Base-by-base conservation (phyloP, 1,140 invertebrate genomes). In the Drosophila baimaii region DNA sequence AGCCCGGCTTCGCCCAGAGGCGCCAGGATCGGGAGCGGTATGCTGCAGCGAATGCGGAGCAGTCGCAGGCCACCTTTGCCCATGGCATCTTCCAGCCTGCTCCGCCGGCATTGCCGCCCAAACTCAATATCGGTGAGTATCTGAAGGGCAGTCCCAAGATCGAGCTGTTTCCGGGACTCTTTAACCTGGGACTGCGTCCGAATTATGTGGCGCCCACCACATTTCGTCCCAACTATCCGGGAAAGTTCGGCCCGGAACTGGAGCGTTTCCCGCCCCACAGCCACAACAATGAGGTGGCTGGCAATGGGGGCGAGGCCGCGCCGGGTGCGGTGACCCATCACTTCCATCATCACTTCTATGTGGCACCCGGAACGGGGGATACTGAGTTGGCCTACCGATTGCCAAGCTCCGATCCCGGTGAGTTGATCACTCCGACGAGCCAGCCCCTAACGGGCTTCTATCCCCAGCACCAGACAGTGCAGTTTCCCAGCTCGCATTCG, bases 311-410 rank as follows among this genome's bases (percentile, higher is more conserved):
- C 10, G 21, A 58, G 1, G 54, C 17, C 15, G 23, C 39, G 12
- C 21, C 51, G 3, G 63, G 63, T 8, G 70, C 63, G 1, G 76
- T 91, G 3, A 91, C 90, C 2, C 90, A 92, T 71, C 92, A 93
- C 44, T 86, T 92, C 31, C 92, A 93, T 68, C 92, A 93, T 76
- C 92, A 93, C 51, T 93, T 92, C 70, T 93, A 92, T 79, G 86
- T 92, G 85, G 70, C 79, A 0, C 55, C 86, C 0, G 63, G 51
- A 10, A 63, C 41, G 5, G 52, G 37, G 23, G 61, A 73, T 4
- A 31, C 68, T 0, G 70, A 83, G 9, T 29, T 62, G 15, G 51
- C 21, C 17, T 79, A 63, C 29, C 56, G 62, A 9, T 52, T 51
- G 4, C 25, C 61, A 3, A 46, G 37, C 25, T 46, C 55, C 3